These are phyloP conservation scores for Polymixis flavicincta DNA, from an alignment of 2,888 invertebrate species.

Conservation along the genomic window DNA sequence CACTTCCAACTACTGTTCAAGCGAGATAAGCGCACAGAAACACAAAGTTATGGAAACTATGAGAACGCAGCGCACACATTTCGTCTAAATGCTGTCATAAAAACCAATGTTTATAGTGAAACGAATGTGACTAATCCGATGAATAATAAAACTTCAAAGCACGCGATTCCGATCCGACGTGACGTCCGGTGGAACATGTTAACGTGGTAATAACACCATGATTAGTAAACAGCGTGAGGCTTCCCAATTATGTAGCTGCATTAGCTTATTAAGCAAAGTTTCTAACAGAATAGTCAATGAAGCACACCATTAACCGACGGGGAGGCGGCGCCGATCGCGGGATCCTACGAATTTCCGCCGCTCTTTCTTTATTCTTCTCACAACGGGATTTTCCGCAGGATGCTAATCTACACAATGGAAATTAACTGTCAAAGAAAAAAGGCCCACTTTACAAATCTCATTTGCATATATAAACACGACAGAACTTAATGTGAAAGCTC, in stretches of 20 bases:
- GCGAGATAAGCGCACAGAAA: slow-evolving; percentile 19
- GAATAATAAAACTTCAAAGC: slow-evolving; percentile 52
- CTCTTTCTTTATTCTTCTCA: slow-evolving; percentile 65
- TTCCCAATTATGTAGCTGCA: slow-evolving; percentile 55
- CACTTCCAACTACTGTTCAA: slow-evolving; percentile 20
- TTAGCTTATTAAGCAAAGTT: slow-evolving; percentile 71
- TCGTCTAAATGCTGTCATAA: slow-evolving; percentile 33
- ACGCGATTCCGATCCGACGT: slow-evolving; percentile 41
- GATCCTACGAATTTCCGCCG: slow-evolving; percentile 78
- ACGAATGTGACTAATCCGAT: slow-evolving; percentile 54
- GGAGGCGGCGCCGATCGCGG: slow-evolving; percentile 71
- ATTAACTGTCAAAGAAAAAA: slow-evolving; percentile 73
- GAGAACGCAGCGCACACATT: slow-evolving; percentile 29
- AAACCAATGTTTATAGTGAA: slow-evolving; percentile 46
- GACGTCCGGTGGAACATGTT: slow-evolving; percentile 41
- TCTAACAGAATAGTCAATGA: slow-evolving; percentile 71
- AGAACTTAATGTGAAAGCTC: slow-evolving; percentile 69
- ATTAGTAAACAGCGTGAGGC: slow-evolving; percentile 60
- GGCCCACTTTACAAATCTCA: slow-evolving; percentile 62
- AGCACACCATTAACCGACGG: slow-evolving; percentile 69
- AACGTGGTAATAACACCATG: slow-evolving; percentile 49
- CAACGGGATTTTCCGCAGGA: slow-evolving; percentile 76
- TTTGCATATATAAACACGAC: slow-evolving; percentile 72
- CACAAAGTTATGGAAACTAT: slow-evolving; percentile 21
- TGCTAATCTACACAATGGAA: slow-evolving; percentile 83